Evolutionary conservation across 2,113 vertebrate species (phyloP), one percentile per base, ranked within the genome.

Genomic region (Plecturocebus donacophilus): DNA sequence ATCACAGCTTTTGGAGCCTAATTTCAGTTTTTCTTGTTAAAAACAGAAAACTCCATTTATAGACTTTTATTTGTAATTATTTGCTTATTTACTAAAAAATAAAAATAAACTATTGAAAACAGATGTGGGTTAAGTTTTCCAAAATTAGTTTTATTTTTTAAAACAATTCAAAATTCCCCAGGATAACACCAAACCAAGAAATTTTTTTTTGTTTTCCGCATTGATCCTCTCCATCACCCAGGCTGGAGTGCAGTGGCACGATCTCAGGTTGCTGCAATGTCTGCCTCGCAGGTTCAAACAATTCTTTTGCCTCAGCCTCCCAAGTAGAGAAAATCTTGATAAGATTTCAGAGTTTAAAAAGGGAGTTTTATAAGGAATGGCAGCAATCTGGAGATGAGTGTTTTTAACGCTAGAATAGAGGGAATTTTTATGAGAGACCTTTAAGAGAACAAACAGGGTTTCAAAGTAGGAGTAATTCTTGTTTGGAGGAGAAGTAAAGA

Each of bases 351-450:
- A 79, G 20, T 80, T 92, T 42, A 75, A 42, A 38, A 90, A 21
- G 42, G 73, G 8, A 35, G 64, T 56, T 75, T 56, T 75, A 10
- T 42, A 58, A 45, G 19, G 27, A 94, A 79, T 54, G 83, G 3
- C n/a, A 92, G 49, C 27, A 91, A 11, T 76, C 27, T 83, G 30
- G 20, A 32, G 9, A 42, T 10, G 6, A n/a, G 16, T 83, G n/a
- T 79, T 89, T 91, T 96, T 92, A 38, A 94, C 92, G 38, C 42
- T 83, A 45, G 20, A 88, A 38, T 79, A 19, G 79, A 81, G 61
- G 47, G 52, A 95, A 30, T 16, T 92, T 91, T 66, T 38, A 3
- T 64, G 45, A 68, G 85, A 77, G 2, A 75, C 40, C 38, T n/a
- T 19, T 52, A 70, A n/a, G 25, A 70, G 9, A 93, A 49, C 27